Evolutionary conservation across 1,140 invertebrate genomes (phyloP), one percentile per base, ranked within the genome.

Genomic region (Bradynema listronoti): DNA sequence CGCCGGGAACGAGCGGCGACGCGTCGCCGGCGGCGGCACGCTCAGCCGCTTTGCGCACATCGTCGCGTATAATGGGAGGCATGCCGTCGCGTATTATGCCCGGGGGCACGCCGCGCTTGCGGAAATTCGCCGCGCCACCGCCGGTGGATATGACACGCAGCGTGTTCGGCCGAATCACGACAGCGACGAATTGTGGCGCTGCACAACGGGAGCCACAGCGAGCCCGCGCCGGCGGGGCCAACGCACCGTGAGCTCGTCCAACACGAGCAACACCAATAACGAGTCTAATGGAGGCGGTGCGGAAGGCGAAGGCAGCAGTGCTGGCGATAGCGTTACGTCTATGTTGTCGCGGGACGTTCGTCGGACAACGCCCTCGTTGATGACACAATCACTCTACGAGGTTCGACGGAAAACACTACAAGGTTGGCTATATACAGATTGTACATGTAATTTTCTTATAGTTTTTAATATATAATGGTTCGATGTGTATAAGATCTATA

Each of bases 301-400:
- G 16, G 34, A 50, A 50, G n/a, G 16, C 29, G 27, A 25, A 24
- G 29, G 7, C 29, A 19, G 11, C 29, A 24, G 19, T 19, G 7
- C 11, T 7, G 7, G 7, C 9, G 47, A 25, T 19, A 32, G 27
- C 27, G 34, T 30, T 19, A 50, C 47, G 16, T 24, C 19, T n/a
- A 3, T 24, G 16, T n/a, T 30, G n/a, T 25, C 34, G 19, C 27
- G 27, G 4, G 27, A 39, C 19, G n/a, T n/a, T n/a, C 5, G 4
- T 25, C 5, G 27, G 34, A 50, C 9, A 24, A 27, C 4, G 34
- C 45, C 45, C 19, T 4, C 36, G 29, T 0, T 61, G 14, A 64
- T 63, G 61, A 63, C 58, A 6, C 61, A 63, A 43, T 63, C 61
- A 11, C 46, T 63, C 9, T 63, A 63, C 52, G 22, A 34, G 25